phyloP scores from a whole-genome alignment of 2,113 vertebrate genomes.

The Arizona elegans region DNA sequence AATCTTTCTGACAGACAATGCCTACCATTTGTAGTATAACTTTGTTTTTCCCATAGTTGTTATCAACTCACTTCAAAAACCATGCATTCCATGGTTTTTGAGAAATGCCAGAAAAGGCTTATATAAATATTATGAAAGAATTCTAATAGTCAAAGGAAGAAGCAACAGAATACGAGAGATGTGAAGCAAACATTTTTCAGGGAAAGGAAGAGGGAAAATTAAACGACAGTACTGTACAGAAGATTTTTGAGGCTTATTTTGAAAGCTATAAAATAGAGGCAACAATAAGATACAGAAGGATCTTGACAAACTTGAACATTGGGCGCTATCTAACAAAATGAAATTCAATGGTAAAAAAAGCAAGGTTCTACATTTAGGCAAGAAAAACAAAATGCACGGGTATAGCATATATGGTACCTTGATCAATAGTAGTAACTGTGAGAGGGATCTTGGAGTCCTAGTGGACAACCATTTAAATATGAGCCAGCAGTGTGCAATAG shows the following conservation, averaged over 20 bases:
- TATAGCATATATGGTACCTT: too few species aligned
- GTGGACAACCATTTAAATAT: too few species aligned
- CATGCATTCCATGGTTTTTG: constrained; percentile 3
- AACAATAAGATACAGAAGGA: not conserved
- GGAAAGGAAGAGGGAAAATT: not conserved
- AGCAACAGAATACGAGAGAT: not conserved
- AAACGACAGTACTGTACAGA: not conserved
- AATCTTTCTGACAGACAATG: not conserved
- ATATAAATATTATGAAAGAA: not conserved
- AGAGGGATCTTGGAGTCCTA: too few species aligned
- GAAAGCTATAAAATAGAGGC: not conserved
- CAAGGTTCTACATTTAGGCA: too few species aligned
- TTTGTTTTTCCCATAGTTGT: constrained; percentile 27
- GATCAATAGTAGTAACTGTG: too few species aligned
- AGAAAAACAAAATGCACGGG: too few species aligned
- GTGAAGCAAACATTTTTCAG: not conserved
- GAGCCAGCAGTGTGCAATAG: too few species aligned
- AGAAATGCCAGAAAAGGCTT: not conserved
- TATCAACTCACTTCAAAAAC: constrained; percentile 16
- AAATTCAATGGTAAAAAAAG: too few species aligned
- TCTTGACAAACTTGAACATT: too few species aligned
- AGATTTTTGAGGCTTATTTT: not conserved
- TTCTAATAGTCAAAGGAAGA: not conserved
- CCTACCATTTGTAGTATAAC: not conserved
- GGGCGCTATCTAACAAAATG: too few species aligned